Percentiles rank a stretch among this genome's conserved stretches.
Evolutionary conservation across 1,140 invertebrate species (phyloP).

Genomic region (Periplaneta americana): DNA sequence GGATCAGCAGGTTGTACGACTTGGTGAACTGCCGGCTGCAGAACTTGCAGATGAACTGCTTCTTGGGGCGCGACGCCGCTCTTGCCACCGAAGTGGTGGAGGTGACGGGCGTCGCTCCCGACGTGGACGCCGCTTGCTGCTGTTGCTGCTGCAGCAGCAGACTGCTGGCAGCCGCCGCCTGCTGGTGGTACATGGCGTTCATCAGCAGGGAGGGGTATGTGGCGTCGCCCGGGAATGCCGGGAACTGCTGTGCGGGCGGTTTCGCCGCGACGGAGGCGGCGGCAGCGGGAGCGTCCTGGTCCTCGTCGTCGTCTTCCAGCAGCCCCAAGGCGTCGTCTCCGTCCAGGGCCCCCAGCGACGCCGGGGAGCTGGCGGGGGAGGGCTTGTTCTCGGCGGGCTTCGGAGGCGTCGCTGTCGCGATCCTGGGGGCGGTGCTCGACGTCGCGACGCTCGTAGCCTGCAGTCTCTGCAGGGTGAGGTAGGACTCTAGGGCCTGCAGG

Average conservation of each 20-base stretch:
- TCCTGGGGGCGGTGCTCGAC: constrained; percentile 37
- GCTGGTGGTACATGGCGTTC: constrained; percentile 52
- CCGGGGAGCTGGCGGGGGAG: constrained; percentile 12
- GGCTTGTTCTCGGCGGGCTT: constrained; percentile 18
- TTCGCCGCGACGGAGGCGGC: constrained; percentile 39
- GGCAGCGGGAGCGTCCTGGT: constrained; percentile 28
- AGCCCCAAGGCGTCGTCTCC: background rate
- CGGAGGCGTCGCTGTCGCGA: constrained; percentile 35
- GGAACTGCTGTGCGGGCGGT: constrained; percentile 39
- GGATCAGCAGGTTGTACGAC: constrained; percentile 95
- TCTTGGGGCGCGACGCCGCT: constrained; percentile 53
- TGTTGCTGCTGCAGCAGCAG: background rate
- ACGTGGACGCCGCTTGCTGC: constrained; percentile 28
- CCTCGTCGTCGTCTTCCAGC: background rate
- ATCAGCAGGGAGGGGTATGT: constrained; percentile 52
- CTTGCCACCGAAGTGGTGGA: constrained; percentile 36
- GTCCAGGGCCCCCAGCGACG: background rate
- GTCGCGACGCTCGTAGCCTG: constrained; percentile 25
- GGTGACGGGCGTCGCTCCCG: constrained; percentile 19
- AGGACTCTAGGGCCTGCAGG: constrained; percentile 20
- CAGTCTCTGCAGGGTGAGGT: constrained; percentile 19
- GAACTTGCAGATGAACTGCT: constrained; percentile 83
- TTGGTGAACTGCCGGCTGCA: constrained; percentile 97
- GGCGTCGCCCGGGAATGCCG: constrained; percentile 46
- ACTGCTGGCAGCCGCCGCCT: constrained; percentile 41